Percentiles rank a stretch among this genome's conserved stretches.
Conservation (phyloP, 1,140 invertebrate species). For the Panonychus citri region DNA sequence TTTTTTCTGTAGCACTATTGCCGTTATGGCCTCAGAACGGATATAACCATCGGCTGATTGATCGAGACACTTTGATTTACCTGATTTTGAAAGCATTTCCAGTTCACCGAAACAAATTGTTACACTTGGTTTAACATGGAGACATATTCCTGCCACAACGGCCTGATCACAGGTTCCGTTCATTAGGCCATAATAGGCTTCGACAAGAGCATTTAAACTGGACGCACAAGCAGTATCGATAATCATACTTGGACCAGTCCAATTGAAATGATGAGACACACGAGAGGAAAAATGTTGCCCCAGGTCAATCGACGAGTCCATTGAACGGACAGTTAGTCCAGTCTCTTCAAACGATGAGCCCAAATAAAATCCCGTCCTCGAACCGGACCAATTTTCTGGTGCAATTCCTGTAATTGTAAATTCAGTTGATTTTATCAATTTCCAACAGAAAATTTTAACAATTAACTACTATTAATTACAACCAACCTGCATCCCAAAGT, state of each 20-base stretch:
- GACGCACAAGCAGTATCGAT: conserved; percentile 1
- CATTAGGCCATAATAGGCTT: not conserved
- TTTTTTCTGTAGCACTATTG: not conserved
- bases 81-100: not conserved
- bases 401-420: not conserved
- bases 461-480: too few species aligned
- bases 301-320: not conserved
- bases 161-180: not conserved
- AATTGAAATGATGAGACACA: conserved; percentile 41
- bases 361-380: not conserved
- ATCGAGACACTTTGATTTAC: not conserved
- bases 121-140: conserved; percentile 47
- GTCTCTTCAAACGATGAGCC: not conserved
- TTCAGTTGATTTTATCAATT: too few species aligned
- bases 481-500: conserved; percentile 63
- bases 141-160: conserved; percentile 29
- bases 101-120: not conserved
- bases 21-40: not conserved
- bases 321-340: not conserved
- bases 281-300: conserved; percentile 14
- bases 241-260: not conserved
- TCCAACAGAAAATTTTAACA: too few species aligned
- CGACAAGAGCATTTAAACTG: not conserved
- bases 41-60: conserved; percentile 10
- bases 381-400: not conserved